phyloP scores from a whole-genome alignment of 2,888 invertebrate genomes.

The Limnephilus marmoratus region DNA sequence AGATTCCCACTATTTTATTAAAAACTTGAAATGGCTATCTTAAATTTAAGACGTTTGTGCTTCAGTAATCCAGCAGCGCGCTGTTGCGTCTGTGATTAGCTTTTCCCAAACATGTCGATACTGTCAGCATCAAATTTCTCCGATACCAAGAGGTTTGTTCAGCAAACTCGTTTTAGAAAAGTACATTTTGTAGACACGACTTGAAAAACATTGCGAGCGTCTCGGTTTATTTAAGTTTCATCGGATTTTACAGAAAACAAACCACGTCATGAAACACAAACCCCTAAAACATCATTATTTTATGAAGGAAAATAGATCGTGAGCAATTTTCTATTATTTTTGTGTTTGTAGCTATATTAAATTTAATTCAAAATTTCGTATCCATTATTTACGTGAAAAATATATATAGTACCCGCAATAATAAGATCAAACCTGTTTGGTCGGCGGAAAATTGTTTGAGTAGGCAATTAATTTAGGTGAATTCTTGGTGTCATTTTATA shows the following conservation, averaged over 20 bases:
- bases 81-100: not conserved
- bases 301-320: not conserved
- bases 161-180: not conserved
- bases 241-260: not conserved
- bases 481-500: not conserved
- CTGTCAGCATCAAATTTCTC: not conserved
- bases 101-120: constrained; percentile 6
- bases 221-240: not conserved
- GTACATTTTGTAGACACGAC: not conserved
- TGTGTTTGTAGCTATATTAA: too few relatives aligned
- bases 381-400: too few relatives aligned
- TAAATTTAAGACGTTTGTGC: not conserved
- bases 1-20: not conserved
- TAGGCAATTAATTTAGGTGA: too few relatives aligned
- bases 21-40: not conserved
- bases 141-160: not conserved
- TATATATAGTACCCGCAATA: too few relatives aligned
- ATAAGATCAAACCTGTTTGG: too few relatives aligned
- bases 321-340: too few relatives aligned
- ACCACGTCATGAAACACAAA: too few relatives aligned
- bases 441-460: too few relatives aligned
- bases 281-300: not conserved
- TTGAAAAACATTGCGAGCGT: not conserved
- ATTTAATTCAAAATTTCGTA: too few relatives aligned
- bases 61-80: not conserved